Evolutionary conservation across 1,140 invertebrate species (phyloP).

Genomic region (Orchesella cincta): DNA sequence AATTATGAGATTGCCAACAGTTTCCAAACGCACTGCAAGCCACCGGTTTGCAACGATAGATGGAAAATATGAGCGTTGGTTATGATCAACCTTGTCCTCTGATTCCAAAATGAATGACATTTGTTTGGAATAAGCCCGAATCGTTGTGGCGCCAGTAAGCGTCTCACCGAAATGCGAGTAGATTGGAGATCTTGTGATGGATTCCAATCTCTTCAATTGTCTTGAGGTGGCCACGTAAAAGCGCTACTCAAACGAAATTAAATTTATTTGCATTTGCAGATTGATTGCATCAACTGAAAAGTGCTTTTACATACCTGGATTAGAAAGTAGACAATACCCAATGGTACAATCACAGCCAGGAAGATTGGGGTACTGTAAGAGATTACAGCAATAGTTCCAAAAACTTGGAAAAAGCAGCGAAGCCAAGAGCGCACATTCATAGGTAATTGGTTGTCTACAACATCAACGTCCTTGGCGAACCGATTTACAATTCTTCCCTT

Average conservation of each 20-base stretch:
- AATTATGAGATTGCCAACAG: constrained; percentile 57
- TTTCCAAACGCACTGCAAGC: constrained; percentile 62
- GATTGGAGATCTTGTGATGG: constrained; percentile 65
- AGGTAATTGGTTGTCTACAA: constrained; percentile 67
- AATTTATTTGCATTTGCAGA: background rate
- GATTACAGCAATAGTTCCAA: constrained; percentile 62
- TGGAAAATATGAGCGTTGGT: constrained; percentile 57
- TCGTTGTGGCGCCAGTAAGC: constrained; percentile 55
- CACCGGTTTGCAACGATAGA: constrained; percentile 58
- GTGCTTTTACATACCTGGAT: constrained; percentile 57
- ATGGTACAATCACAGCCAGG: constrained; percentile 60
- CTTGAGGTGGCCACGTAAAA: constrained; percentile 66
- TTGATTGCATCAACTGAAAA: background rate
- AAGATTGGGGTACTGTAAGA: constrained; percentile 62
- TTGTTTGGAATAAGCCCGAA: constrained; percentile 51
- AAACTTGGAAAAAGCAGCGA: constrained; percentile 52
- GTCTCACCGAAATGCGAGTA: constrained; percentile 69
- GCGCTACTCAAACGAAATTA: constrained; percentile 54
- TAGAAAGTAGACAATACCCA: constrained; percentile 62
- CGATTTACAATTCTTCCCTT: constrained; percentile 78
- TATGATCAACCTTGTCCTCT: constrained; percentile 55
- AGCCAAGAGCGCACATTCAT: constrained; percentile 60
- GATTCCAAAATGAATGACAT: constrained; percentile 54
- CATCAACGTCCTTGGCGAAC: constrained; percentile 82
- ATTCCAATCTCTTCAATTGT: constrained; percentile 67